Percentiles rank a stretch among this genome's conserved stretches.
Conservation (phyloP, 2,113 vertebrate genomes). For the Tychaedon coryphoeus region DNA sequence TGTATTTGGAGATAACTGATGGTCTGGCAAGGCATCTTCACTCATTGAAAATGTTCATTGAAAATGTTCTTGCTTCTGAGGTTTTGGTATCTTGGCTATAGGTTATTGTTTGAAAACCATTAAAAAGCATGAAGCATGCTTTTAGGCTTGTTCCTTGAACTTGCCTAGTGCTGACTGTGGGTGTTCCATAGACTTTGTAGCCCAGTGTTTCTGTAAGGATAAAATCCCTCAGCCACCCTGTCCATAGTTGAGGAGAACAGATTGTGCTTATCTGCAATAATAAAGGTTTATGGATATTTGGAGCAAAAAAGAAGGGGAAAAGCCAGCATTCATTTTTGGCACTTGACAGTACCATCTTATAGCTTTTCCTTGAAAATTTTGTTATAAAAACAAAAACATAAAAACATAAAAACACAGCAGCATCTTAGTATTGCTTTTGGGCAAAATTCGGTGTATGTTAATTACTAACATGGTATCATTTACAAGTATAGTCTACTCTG, state of each 20-base stretch:
- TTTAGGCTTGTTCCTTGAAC: neutral
- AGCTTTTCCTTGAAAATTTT: neutral
- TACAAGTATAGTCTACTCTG: neutral
- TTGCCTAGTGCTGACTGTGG: neutral
- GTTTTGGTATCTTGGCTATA: neutral
- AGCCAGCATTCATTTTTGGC: neutral
- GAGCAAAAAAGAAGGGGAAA: neutral
- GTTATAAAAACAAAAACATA: too few relatives aligned
- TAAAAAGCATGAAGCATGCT: neutral
- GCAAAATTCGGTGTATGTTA: neutral
- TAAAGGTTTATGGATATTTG: neutral
- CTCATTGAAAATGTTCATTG: neutral
- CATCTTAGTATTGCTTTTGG: neutral
- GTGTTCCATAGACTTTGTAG: accelerated
- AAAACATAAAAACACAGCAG: neutral
- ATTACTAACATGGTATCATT: neutral
- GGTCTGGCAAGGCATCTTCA: neutral
- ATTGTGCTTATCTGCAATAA: neutral
- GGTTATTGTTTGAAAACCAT: neutral
- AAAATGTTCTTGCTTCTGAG: neutral
- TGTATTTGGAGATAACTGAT: neutral
- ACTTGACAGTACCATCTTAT: neutral
- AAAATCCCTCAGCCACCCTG: neutral
- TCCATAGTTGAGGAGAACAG: neutral
- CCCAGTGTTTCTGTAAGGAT: neutral